Conservation (phyloP, 2,797 vertebrate species). For the Cygnus olor region DNA sequence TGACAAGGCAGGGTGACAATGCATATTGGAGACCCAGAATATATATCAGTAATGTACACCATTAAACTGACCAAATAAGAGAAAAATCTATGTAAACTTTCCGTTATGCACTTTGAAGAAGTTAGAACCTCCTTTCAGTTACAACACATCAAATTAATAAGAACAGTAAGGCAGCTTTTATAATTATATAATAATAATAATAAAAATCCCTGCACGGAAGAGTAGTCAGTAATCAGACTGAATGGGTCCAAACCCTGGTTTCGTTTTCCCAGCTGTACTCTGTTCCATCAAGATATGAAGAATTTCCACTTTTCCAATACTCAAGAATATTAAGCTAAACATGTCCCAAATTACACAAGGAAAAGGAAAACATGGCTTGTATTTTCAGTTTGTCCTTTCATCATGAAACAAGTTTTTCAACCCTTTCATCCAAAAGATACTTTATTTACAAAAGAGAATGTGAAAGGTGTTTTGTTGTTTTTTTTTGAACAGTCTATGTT, state of each 20-base stretch:
- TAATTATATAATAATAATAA: neutral
- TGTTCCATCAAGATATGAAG: neutral
- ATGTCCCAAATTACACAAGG: neutral
- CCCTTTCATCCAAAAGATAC: neutral
- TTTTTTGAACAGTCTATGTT: neutral
- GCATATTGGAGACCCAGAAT: neutral
- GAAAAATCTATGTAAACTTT: neutral
- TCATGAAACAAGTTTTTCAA: neutral
- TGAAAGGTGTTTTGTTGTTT: neutral
- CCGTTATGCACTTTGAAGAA: neutral
- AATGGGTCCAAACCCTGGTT: neutral
- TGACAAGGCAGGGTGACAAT: neutral
- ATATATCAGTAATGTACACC: neutral
- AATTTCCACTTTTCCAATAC: neutral
- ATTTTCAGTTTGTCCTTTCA: neutral
- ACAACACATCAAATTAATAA: neutral
- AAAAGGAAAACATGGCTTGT: neutral
- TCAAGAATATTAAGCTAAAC: neutral
- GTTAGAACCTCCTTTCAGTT: neutral
- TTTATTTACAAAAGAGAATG: neutral
- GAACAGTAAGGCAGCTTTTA: neutral
- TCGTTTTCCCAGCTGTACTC: neutral
- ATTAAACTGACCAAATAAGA: neutral
- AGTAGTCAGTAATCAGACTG: neutral
- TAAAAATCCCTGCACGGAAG: neutral